A percentile compares a stretch with the other conserved stretches of the same genome.
phyloP scores from a whole-genome alignment of 2,113 vertebrate species.

The Tenebrosternarchus preto region DNA sequence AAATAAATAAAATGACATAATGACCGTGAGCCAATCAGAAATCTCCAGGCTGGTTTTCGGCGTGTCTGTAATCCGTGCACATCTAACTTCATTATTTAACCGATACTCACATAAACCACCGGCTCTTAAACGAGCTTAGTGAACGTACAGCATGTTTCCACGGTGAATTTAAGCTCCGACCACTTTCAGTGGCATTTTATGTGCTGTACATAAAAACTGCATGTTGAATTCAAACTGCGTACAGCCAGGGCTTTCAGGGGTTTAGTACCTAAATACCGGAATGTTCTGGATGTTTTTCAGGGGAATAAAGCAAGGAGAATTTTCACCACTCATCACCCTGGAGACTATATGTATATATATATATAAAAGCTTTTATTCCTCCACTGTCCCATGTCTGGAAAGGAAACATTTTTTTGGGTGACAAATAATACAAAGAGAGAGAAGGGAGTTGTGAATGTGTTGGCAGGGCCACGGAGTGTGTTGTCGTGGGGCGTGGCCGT shows the following conservation, averaged over 20 bases:
- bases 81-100: not conserved
- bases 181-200: not conserved
- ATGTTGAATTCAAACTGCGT: not conserved
- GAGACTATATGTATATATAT: not conserved
- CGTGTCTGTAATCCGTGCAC: too few relatives aligned
- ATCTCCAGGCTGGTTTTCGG: not conserved
- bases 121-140: not conserved
- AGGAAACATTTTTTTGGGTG: constrained; percentile 63
- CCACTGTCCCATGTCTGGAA: too few relatives aligned
- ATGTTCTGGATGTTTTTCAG: constrained; percentile 22
- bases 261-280: constrained; percentile 26
- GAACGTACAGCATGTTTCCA: not conserved
- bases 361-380: too few relatives aligned
- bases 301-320: constrained; percentile 50
- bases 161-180: not conserved
- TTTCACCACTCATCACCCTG: too few relatives aligned
- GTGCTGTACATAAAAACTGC: constrained; percentile 4
- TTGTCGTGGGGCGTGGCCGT: too few relatives aligned
- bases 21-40: not conserved
- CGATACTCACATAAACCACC: constrained; percentile 1
- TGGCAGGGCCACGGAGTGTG: constrained; percentile 38
- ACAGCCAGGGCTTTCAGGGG: not conserved
- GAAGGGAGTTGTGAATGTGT: constrained; percentile 65
- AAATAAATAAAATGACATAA: not conserved
- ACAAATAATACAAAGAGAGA: constrained; percentile 62